phyloP scores from a whole-genome alignment of 2,113 vertebrate species.

The Dipodomys ordii region DNA sequence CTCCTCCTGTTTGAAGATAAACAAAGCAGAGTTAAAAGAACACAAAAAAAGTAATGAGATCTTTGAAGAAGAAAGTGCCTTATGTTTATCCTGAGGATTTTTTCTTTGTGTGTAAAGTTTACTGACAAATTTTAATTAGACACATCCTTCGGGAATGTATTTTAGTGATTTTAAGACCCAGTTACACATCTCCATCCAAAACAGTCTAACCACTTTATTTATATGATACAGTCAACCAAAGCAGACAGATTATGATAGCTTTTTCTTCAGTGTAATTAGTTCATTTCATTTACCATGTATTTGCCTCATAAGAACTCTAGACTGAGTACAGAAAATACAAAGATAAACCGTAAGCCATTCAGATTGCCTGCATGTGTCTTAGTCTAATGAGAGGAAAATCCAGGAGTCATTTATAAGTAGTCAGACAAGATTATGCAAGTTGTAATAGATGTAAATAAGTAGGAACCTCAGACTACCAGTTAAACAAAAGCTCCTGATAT shows the following conservation, averaged over 20 bases:
- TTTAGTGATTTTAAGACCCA: not conserved
- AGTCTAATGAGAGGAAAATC: not conserved
- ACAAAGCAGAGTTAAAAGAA: slow-evolving; percentile 63
- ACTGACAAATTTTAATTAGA: slow-evolving; percentile 57
- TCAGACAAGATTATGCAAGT: not conserved
- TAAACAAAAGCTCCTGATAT: not conserved
- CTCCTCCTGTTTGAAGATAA: slow-evolving; percentile 62
- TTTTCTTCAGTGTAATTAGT: not conserved
- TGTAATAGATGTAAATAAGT: not conserved
- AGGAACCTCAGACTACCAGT: not conserved
- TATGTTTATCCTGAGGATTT: slow-evolving; percentile 31
- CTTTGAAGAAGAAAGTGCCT: slow-evolving; percentile 56
- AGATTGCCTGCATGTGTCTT: not conserved
- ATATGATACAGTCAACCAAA: not conserved
- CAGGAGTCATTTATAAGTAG: not conserved
- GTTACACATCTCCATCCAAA: not conserved
- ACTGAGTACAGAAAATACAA: not conserved
- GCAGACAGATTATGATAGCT: no score
- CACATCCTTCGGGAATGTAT: not conserved
- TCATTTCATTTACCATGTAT: not conserved
- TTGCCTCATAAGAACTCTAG: not conserved
- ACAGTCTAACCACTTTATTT: not conserved
- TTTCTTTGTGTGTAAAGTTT: slow-evolving; percentile 3
- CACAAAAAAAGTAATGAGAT: not conserved
- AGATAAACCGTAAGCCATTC: no score